These are phyloP conservation scores for Callyntrura sp. DNA, from an alignment of 2,888 invertebrate species.

Conservation along the genomic window DNA sequence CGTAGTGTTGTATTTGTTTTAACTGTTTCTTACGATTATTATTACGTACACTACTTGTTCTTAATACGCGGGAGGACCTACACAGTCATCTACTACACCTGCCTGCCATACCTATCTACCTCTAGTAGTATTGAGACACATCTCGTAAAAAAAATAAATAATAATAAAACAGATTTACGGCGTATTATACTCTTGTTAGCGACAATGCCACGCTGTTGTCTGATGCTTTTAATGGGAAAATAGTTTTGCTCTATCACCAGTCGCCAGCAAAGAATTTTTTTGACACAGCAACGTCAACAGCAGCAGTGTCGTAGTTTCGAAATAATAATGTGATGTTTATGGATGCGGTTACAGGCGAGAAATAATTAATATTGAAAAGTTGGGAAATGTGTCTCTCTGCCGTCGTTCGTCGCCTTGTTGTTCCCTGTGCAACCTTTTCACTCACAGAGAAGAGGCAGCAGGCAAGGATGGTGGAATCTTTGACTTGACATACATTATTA, in stretches of 20 bases:
- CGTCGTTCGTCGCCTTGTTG: background rate
- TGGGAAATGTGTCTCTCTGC: constrained; percentile 16
- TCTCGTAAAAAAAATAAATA: background rate
- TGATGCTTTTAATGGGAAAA: background rate
- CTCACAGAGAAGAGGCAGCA: constrained; percentile 10
- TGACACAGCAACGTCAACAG: background rate
- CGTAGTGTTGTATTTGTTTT: constrained; percentile 36
- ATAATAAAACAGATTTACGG: background rate
- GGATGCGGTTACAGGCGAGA: constrained; percentile 12
- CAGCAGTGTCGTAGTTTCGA: background rate
- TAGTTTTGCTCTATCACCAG: background rate
- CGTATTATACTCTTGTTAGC: background rate
- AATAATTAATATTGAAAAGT: constrained; percentile 48
- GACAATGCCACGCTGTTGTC: background rate
- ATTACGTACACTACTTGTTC: constrained; percentile 17
- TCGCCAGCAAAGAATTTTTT: background rate
- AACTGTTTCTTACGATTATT: constrained; percentile 16
- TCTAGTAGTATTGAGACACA: background rate
- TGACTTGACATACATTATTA: constrained; percentile 32
- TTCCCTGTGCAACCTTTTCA: background rate
- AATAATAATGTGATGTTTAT: constrained; percentile 1
- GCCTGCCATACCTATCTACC: background rate
- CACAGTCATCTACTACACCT: background rate
- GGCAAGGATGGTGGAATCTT: background rate
- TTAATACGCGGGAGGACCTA: background rate